Percentiles rank a stretch among this genome's conserved stretches.
These are phyloP conservation scores for Notarius lentiginosus DNA, from an alignment of 2,113 vertebrate species.

Conservation along the genomic window DNA sequence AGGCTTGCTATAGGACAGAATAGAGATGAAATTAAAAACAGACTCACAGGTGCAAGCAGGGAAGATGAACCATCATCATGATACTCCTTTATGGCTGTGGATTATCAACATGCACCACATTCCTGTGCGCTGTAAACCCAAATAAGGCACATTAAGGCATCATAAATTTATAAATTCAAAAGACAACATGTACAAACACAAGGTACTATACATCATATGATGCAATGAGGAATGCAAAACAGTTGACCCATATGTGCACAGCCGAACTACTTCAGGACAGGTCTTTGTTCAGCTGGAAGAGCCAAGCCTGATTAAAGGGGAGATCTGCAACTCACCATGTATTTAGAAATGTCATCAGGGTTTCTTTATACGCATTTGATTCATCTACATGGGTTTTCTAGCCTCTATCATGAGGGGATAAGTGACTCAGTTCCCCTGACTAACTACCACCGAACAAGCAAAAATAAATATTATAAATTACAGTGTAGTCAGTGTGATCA, in stretches of 20 bases:
- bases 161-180: not conserved
- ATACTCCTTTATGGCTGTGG: not conserved
- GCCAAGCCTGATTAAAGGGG: not conserved
- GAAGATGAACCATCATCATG: not conserved
- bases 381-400: not conserved
- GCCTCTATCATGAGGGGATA: not conserved
- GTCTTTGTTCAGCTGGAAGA: not conserved
- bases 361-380: not conserved
- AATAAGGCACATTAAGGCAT: not conserved
- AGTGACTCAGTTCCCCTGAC: not conserved
- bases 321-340: not conserved
- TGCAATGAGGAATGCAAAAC: not conserved
- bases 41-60: constrained; percentile 4
- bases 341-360: not conserved
- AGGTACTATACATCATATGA: not conserved
- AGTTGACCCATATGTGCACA: not conserved
- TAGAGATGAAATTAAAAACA: constrained; percentile 8
- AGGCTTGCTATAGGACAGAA: constrained; percentile 72
- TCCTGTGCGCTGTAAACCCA: not conserved
- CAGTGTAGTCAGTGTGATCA: not conserved
- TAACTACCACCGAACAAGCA: not conserved
- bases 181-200: not conserved
- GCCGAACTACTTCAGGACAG: not conserved
- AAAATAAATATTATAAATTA: not conserved
- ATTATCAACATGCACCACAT: not conserved